These are phyloP conservation scores for Vireo griseus DNA, from an alignment of 2,797 vertebrate species.

Conservation along the genomic window DNA sequence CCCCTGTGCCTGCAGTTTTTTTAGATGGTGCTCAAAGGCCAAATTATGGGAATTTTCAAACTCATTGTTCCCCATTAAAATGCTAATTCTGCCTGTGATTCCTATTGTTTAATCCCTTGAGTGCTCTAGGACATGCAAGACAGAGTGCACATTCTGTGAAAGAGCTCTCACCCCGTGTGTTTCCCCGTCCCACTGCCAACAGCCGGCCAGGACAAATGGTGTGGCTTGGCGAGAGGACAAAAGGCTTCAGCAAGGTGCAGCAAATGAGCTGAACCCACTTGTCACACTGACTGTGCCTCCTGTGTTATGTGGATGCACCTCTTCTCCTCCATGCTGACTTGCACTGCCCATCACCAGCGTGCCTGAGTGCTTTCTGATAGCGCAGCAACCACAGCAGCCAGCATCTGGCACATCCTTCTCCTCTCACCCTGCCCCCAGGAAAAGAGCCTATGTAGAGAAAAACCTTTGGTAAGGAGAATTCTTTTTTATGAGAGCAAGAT, in stretches of 20 bases:
- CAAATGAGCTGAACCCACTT: background rate
- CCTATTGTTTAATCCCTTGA: slow-evolving; percentile 56
- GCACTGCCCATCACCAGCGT: background rate
- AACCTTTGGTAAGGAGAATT: background rate
- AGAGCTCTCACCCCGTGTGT: slow-evolving; percentile 15
- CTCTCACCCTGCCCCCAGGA: background rate
- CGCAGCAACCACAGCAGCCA: background rate
- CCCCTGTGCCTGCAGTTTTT: background rate
- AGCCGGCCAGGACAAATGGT: background rate
- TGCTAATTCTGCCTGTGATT: slow-evolving; percentile 60
- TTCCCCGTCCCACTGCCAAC: slow-evolving; percentile 6
- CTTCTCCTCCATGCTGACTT: background rate
- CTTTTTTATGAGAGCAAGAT: background rate
- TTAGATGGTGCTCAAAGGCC: slow-evolving; percentile 32
- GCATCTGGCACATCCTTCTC: background rate
- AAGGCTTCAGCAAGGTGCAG: background rate
- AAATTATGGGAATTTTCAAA: slow-evolving; percentile 60
- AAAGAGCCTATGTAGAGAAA: background rate
- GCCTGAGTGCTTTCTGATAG: background rate
- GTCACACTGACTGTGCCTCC: background rate
- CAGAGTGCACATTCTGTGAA: slow-evolving; percentile 23
- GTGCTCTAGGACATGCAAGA: slow-evolving; percentile 57
- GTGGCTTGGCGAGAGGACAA: background rate
- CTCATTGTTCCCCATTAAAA: slow-evolving; percentile 67
- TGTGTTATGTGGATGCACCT: background rate